These are phyloP conservation scores for Microtus ochrogaster DNA, from an alignment of 2,113 vertebrate species.

Conservation along the genomic window DNA sequence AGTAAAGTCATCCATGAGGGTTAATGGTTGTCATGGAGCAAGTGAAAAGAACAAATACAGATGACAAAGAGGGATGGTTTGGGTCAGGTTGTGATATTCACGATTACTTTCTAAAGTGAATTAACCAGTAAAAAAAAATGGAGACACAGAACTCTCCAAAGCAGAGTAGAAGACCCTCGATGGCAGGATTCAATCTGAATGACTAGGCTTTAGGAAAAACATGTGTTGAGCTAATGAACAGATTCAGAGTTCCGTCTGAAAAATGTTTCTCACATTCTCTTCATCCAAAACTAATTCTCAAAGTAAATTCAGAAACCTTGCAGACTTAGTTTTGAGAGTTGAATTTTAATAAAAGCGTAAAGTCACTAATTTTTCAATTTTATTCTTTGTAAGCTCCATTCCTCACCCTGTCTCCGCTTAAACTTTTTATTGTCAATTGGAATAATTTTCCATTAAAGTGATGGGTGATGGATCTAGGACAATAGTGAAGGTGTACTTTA, in stretches of 20 bases:
- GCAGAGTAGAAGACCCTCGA: background rate
- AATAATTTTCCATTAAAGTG: constrained; percentile 21
- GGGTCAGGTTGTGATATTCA: background rate
- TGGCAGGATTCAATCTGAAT: background rate
- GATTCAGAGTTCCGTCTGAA: background rate
- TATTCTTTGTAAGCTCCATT: constrained; percentile 47
- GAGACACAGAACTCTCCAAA: background rate
- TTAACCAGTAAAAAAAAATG: background rate
- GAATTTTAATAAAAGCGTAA: constrained; percentile 53
- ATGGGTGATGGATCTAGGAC: constrained; percentile 25
- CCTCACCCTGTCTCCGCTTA: background rate
- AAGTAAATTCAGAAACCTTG: constrained; percentile 32
- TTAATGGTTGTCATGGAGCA: background rate
- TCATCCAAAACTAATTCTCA: constrained; percentile 24
- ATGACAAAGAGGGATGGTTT: background rate
- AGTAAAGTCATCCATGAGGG: background rate
- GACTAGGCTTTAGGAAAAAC: background rate
- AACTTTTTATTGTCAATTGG: constrained; percentile 38
- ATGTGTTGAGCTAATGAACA: constrained; percentile 34
- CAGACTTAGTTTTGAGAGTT: constrained; percentile 39
- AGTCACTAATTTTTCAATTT: constrained; percentile 39
- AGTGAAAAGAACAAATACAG: background rate
- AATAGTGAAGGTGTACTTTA: background rate
- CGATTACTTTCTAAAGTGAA: background rate
- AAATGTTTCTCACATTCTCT: constrained; percentile 27